Evolutionary conservation across 2,888 invertebrate genomes (phyloP), one percentile per base, ranked within the genome.

Genomic region (Eupithecia dodoneata): DNA sequence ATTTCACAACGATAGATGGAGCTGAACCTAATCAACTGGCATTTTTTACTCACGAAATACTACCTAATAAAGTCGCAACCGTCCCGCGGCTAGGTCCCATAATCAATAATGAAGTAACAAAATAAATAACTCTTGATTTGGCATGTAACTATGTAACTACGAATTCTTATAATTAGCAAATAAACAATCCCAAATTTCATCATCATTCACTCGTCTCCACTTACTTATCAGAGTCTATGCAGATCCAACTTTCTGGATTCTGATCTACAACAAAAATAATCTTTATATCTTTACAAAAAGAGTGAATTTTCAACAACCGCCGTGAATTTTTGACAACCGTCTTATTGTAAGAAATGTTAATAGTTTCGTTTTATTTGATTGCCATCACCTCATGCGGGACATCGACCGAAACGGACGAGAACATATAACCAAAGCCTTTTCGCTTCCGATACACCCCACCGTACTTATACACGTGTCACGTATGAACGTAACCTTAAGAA

Each of bases 181-280:
- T 4, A 0, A 18, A 18, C 30, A 63, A 63, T 63, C 63, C 30
- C 44, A 4, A 6, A 59, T 15, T 4, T 44, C 47, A 45, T 30
- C 3, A 67, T 66, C 52, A 71, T 72, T 55, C 52, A 65, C 63
- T 74, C 55, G 55, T 52, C 45, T 47, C 76, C 81, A 90, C 90
- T 91, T 87, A 92, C 90, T 87, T 87, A 73, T 84, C 85, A 76
- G 77, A 79, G 80, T 86, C 90, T 85, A 92, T 86, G 86, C 85
- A 85, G 81, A 92, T 85, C 84, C 87, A 86, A 86, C 85, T 86
- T 86, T 87, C 86, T 83, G 78, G 84, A 78, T 73, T 83, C 77
- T 83, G 83, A 91, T 90, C 92, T 92, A 92, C 83, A 92, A 90
- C 87, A 90, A 90, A 81, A 84, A 84, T 72, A 73, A 80, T 75